phyloP scores from a whole-genome alignment of 2,797 vertebrate genomes.

The Chelmon rostratus region DNA sequence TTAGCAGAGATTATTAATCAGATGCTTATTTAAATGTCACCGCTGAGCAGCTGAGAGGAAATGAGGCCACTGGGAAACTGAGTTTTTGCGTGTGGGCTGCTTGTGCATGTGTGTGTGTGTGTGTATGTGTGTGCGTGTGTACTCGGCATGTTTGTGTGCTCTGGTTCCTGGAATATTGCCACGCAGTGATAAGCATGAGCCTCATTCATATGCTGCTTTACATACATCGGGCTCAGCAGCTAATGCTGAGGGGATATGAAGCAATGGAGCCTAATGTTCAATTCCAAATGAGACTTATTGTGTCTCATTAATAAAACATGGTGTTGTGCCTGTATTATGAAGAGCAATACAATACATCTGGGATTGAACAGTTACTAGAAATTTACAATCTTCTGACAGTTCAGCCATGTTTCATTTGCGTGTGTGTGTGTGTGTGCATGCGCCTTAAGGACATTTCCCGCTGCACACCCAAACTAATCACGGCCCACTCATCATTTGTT shows the following conservation, averaged over 20 bases:
- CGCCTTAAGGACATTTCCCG: constrained; percentile 29
- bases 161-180: constrained; percentile 45
- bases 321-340: constrained; percentile 50
- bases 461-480: constrained; percentile 43
- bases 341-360: constrained; percentile 49
- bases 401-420: constrained; percentile 35
- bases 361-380: constrained; percentile 60
- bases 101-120: background rate
- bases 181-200: constrained; percentile 37
- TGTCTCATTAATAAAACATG: constrained; percentile 73
- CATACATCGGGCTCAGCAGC: constrained; percentile 42
- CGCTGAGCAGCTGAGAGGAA: constrained; percentile 69
- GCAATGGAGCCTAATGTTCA: constrained; percentile 48
- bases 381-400: constrained; percentile 54
- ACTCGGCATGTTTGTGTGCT: constrained; percentile 24
- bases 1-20: constrained; percentile 85
- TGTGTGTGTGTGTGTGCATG: background rate
- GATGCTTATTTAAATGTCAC: constrained; percentile 85
- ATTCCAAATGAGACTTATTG: constrained; percentile 53
- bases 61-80: constrained; percentile 79
- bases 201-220: constrained; percentile 54
- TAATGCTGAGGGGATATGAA: constrained; percentile 35
- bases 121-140: constrained; percentile 5
- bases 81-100: constrained; percentile 56
- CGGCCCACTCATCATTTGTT: constrained; percentile 39